Conservation (phyloP, 2,797 vertebrate genomes). For the Threskiornis aethiopicus region DNA sequence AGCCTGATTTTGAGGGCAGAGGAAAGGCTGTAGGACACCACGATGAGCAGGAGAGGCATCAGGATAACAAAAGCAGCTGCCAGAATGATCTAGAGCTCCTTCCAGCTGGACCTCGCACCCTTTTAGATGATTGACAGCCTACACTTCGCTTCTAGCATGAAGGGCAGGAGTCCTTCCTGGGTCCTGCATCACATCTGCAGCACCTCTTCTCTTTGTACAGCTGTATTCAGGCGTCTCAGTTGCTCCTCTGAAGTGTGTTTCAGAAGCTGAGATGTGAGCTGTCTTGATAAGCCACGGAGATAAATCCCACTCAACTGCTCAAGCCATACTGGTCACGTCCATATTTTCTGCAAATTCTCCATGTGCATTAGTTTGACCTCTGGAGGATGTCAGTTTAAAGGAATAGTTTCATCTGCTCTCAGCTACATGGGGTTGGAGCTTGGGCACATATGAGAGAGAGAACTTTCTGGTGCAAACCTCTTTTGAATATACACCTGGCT, state of each 20-base stretch:
- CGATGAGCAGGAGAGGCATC: neutral
- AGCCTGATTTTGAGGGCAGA: neutral
- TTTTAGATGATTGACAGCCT: neutral
- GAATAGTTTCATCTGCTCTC: neutral
- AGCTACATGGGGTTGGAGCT: fast-evolving
- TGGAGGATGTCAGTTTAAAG: neutral
- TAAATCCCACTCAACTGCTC: neutral
- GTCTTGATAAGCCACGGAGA: neutral
- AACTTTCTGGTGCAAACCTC: neutral
- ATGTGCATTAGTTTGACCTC: neutral
- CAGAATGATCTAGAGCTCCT: neutral
- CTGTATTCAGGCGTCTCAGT: neutral
- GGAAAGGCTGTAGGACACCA: neutral
- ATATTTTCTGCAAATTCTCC: neutral
- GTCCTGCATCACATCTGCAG: neutral
- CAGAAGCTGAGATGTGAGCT: neutral
- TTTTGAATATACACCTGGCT: neutral
- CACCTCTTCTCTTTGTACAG: neutral
- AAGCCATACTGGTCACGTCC: neutral
- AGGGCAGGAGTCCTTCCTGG: neutral
- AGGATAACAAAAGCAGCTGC: neutral
- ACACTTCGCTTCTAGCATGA: neutral
- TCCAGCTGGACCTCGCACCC: neutral
- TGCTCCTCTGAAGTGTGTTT: neutral
- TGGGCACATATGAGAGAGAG: neutral